Evolutionary conservation across 2,797 vertebrate genomes (phyloP), one percentile per base, ranked within the genome.

Genomic region (Diceros bicornis): DNA sequence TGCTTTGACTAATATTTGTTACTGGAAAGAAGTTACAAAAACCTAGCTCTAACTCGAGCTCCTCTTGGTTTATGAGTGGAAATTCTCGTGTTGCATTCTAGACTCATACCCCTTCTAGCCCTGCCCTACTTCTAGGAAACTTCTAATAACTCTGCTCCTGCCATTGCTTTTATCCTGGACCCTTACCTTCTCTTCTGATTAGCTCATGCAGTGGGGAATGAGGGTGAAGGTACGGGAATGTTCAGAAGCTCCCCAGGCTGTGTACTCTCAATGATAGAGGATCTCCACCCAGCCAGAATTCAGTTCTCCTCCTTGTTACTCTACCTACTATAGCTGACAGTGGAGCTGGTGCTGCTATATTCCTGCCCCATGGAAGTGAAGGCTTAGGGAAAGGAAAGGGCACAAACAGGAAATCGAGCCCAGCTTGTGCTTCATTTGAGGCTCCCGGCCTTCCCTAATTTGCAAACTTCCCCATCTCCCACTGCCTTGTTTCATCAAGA

Each of bases 1-100:
- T 94, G 23, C 57, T 91, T 97, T 88, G n/a, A 72, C 21, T 78
- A 83, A 29, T 69, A 47, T 57, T 66, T 69, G 13, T 74, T 85
- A 75, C 44, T 75, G 1, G 10, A 86, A 55, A 94, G 41, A 14
- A 47, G 13, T 69, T 85, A 69, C 6, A 77, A 59, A 96, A 92
- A 62, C 21, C 20, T n/a, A 21, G 7, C 32, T 57, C 12, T 81
- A 71, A 82, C 29, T 61, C 71, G 29, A 59, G 41, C 2, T 52
- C 27, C 11, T 8, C 34, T 94, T 62, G 17, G 61, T 50, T 68
- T 84, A 71, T 44, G 29, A 44, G 12, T 68, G 20, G 34, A 75
- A 61, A 57, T n/a, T 47, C 41, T 34, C 20, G 20, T 47, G 29
- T 72, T 62, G 5, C 18, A 86, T 34, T 81, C 47, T 77, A 85